These are phyloP conservation scores for Calonectris borealis DNA, from an alignment of 2,113 vertebrate genomes.

Conservation along the genomic window DNA sequence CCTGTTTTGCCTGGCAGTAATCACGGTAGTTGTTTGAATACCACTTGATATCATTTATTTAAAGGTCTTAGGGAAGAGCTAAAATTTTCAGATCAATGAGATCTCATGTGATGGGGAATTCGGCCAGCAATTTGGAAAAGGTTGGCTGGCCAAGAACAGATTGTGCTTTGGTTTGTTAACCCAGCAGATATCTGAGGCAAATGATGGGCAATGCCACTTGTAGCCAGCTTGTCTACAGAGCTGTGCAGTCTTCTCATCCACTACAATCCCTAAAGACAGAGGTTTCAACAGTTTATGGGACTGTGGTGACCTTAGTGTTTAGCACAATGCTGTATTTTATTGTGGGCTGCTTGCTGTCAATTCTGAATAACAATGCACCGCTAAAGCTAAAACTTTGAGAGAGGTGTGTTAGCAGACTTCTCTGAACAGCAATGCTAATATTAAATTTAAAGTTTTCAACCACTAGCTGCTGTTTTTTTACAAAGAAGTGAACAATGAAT, in stretches of 20 bases:
- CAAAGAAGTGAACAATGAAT: background rate
- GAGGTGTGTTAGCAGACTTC: background rate
- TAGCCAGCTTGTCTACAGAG: background rate
- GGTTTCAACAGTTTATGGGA: background rate
- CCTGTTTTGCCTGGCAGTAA: background rate
- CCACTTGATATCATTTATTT: background rate
- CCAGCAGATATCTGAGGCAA: background rate
- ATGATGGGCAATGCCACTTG: background rate
- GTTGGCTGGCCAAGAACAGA: slow-evolving; percentile 3
- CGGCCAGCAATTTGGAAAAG: slow-evolving; percentile 7
- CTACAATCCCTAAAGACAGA: background rate
- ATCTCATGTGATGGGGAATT: background rate
- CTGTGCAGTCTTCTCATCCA: background rate
- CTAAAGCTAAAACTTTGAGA: background rate
- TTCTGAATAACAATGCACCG: background rate
- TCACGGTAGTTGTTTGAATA: background rate
- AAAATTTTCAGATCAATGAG: background rate
- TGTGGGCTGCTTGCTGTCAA: background rate
- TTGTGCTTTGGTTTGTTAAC: background rate
- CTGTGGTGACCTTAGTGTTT: background rate
- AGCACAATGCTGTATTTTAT: background rate
- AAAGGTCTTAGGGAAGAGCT: background rate
- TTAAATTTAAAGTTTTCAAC: background rate
- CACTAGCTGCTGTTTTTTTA: background rate
- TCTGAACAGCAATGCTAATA: background rate